These are phyloP conservation scores for Teleogryllus oceanicus DNA, from an alignment of 2,888 invertebrate species.

Conservation along the genomic window DNA sequence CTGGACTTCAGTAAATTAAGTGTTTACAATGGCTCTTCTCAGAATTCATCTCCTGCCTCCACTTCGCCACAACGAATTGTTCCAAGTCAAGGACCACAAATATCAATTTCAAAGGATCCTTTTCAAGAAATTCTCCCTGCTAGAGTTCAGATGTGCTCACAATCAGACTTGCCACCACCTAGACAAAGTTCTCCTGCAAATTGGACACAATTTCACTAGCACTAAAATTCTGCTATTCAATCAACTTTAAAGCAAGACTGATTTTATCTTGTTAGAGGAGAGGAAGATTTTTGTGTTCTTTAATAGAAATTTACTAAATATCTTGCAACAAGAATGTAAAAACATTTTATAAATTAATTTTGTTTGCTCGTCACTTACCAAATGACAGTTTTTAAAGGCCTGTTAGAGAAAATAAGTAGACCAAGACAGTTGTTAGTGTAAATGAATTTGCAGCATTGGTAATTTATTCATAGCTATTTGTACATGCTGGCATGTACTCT, in stretches of 20 bases:
- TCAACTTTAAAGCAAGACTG: conserved; percentile 6
- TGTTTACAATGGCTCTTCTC: conserved; percentile 28
- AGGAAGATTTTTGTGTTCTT: too few relatives aligned
- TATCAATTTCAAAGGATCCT: background rate
- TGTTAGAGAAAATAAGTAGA: background rate
- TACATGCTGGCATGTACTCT: background rate
- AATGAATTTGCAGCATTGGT: background rate
- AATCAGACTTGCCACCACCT: background rate
- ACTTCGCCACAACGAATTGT: background rate
- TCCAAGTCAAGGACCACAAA: background rate
- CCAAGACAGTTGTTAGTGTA: background rate
- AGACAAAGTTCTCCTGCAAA: background rate
- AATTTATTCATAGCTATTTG: background rate
- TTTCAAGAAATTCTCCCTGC: background rate
- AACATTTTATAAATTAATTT: conserved; percentile 3
- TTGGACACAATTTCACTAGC: conserved; percentile 1
- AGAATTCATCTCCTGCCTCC: background rate
- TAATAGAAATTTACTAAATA: background rate
- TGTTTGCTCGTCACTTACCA: background rate
- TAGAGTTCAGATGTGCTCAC: background rate
- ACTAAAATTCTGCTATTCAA: background rate
- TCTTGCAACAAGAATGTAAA: background rate
- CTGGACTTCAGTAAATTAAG: conserved; percentile 62
- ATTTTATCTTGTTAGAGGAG: background rate
- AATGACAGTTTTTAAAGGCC: background rate